A percentile compares a stretch with the other conserved stretches of the same genome.
Conservation (phyloP, 2,113 vertebrate genomes). For the Cricetomys ansorgei region DNA sequence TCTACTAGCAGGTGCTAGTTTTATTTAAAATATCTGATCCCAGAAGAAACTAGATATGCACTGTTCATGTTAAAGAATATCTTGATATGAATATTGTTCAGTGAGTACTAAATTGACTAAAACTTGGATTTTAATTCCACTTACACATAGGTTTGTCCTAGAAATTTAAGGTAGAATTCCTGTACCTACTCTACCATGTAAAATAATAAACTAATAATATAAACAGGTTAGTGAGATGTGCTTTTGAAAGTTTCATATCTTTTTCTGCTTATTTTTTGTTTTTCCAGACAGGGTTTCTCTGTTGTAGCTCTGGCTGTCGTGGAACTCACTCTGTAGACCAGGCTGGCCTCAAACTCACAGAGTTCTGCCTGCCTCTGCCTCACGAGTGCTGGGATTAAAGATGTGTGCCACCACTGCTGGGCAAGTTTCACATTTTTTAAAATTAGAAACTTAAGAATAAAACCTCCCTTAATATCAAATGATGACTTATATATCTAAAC, state of each 20-base stretch:
- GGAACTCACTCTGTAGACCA: no score
- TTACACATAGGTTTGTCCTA: not conserved
- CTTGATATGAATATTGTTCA: not conserved
- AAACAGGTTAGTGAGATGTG: not conserved
- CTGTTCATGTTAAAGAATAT: conserved; percentile 15
- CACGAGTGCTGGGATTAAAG: no score
- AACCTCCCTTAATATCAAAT: not conserved
- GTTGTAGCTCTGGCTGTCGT: no score
- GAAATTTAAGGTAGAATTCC: conserved; percentile 12
- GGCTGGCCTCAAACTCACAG: no score
- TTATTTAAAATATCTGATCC: not conserved
- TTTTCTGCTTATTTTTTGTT: no score
- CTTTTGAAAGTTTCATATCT: conserved; percentile 26
- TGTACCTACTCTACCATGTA: not conserved
- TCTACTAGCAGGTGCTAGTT: not conserved
- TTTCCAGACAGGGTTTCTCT: no score
- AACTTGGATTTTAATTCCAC: conserved; percentile 17
- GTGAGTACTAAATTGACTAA: conserved; percentile 3
- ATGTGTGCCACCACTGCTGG: no score
- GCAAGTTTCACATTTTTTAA: no score
- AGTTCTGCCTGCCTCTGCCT: no score
- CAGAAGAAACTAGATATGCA: not conserved
- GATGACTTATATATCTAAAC: not conserved
- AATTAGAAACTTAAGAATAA: conserved; percentile 52
- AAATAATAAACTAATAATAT: not conserved